These are phyloP conservation scores for Phrynocephalus forsythii DNA, from an alignment of 2,797 vertebrate genomes.

Conservation along the genomic window DNA sequence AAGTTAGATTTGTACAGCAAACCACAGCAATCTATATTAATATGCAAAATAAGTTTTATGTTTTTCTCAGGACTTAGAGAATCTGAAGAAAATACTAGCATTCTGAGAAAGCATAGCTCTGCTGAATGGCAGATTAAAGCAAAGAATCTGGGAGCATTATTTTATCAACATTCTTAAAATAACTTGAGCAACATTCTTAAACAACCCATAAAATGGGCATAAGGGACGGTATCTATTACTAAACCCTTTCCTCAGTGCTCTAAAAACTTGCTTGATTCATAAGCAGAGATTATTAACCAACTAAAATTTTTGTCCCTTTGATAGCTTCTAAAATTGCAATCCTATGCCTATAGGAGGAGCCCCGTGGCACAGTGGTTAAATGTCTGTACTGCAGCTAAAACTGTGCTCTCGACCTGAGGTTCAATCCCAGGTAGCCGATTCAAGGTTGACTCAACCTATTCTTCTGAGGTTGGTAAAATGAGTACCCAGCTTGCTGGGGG, in stretches of 20 bases:
- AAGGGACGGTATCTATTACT: not conserved
- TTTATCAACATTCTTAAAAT: not conserved
- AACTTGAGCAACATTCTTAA: not conserved
- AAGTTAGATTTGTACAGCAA: not conserved
- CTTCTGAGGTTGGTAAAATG: too few species aligned
- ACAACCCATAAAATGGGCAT: not conserved
- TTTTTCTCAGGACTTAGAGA: conserved; percentile 19
- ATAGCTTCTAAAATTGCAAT: not conserved
- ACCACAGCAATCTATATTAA: not conserved
- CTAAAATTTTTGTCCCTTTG: not conserved
- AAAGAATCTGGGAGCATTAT: not conserved
- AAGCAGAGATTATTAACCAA: not conserved
- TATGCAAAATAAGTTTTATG: not conserved
- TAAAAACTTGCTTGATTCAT: too few species aligned
- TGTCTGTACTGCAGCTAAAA: too few species aligned
- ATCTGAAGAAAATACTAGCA: not conserved
- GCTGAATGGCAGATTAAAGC: not conserved
- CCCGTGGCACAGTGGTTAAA: too few species aligned
- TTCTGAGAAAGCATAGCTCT: conserved; percentile 8
- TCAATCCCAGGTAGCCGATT: too few species aligned
- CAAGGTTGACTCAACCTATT: too few species aligned
- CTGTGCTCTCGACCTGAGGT: too few species aligned
- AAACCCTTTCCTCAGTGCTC: too few species aligned
- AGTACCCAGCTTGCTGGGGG: too few species aligned
- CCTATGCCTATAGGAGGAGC: not conserved